Percentiles rank a stretch among this genome's conserved stretches.
phyloP scores from a whole-genome alignment of 2,888 invertebrate genomes.

The Phoenoteleia sp. region DNA sequence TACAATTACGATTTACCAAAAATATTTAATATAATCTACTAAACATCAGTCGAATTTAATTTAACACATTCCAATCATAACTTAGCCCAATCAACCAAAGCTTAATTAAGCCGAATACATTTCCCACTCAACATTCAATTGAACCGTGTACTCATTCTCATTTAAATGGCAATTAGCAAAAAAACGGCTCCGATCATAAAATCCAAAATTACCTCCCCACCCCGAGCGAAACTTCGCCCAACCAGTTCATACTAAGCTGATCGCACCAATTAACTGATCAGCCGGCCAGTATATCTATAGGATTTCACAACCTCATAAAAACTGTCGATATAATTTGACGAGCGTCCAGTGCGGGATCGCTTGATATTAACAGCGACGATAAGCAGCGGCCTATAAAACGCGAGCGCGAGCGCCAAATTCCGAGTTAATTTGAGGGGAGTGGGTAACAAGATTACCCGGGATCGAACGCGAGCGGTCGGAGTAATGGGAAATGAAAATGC shows the following conservation, averaged over 20 bases:
- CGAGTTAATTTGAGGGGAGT: constrained; percentile 32
- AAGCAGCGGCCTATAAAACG: constrained; percentile 19
- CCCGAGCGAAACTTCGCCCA: too few species aligned
- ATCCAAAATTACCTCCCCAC: too few species aligned
- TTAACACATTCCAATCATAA: too few species aligned
- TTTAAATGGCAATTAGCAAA: too few species aligned
- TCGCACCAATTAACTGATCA: not conserved
- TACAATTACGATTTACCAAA: too few species aligned
- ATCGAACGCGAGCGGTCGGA: constrained; percentile 20
- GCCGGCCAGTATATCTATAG: not conserved
- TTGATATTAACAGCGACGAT: constrained; percentile 3
- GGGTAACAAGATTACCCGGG: constrained; percentile 29
- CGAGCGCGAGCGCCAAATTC: constrained; percentile 18
- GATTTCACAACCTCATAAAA: not conserved
- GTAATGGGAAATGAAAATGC: constrained; percentile 29
- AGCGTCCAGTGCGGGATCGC: not conserved
- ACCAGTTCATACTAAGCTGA: not conserved
- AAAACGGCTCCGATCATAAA: too few species aligned
- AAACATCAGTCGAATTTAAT: too few species aligned
- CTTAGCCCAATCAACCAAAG: too few species aligned
- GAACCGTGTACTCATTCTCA: too few species aligned
- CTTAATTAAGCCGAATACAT: too few species aligned
- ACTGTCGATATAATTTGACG: constrained; percentile 20
- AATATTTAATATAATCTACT: too few species aligned
- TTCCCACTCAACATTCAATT: too few species aligned